These are phyloP conservation scores for Thereva unica DNA, from an alignment of 2,888 invertebrate genomes.

Conservation along the genomic window DNA sequence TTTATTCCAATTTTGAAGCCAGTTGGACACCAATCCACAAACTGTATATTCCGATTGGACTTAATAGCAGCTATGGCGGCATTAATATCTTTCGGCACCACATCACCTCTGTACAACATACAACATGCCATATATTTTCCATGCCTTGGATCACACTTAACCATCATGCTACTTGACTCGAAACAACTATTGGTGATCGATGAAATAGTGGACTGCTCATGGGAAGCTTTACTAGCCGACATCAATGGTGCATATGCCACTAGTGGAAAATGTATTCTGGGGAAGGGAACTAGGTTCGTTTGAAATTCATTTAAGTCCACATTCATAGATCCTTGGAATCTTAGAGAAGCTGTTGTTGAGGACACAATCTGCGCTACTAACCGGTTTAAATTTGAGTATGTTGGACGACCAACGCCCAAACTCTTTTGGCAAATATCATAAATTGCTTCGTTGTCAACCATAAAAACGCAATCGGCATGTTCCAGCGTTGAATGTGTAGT, in stretches of 20 bases:
- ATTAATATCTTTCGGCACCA: conserved; percentile 74
- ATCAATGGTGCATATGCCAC: conserved; percentile 49
- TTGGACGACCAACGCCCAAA: conserved; percentile 80
- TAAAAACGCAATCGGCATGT: conserved; percentile 89
- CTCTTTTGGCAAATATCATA: conserved; percentile 89
- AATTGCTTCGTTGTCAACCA: conserved; percentile 95
- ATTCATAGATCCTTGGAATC: conserved; percentile 87
- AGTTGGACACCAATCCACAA: conserved; percentile 91
- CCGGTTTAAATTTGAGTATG: conserved; percentile 82
- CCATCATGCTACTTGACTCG: conserved; percentile 88
- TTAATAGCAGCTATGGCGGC: conserved; percentile 74
- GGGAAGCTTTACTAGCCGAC: conserved; percentile 6
- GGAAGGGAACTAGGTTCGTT: conserved; percentile 61
- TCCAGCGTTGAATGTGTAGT: conserved; percentile 88
- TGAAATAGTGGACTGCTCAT: conserved; percentile 56
- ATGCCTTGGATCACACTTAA: conserved; percentile 81
- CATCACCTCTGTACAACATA: conserved; percentile 78
- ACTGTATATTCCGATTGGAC: conserved; percentile 55
- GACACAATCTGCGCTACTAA: conserved; percentile 84
- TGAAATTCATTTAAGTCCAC: conserved; percentile 89
- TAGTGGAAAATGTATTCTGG: conserved; percentile 50
- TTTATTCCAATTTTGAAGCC: conserved; percentile 89
- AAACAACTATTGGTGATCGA: conserved; percentile 88
- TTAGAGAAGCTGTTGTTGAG: conserved; percentile 83
- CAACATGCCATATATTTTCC: conserved; percentile 69